Evolutionary conservation across 2,888 invertebrate species (phyloP), one percentile per base, ranked within the genome.

Genomic region (Leptothorax acervorum): DNA sequence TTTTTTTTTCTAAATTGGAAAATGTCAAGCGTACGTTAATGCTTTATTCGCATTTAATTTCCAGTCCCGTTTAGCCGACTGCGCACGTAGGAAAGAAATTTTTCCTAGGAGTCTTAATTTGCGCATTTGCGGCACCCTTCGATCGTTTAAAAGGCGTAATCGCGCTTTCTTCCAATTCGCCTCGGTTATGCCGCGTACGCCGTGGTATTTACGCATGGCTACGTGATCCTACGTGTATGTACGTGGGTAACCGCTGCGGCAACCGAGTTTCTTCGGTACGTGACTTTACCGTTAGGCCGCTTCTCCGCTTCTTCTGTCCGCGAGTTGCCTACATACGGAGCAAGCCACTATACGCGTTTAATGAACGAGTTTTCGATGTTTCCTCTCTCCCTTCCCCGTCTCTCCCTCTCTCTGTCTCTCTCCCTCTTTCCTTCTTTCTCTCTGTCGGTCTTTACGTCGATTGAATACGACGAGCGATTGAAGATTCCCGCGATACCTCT

Each of bases 281-380:
- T 91, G 92, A 92, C 88, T 92, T 93, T 94, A 94, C 94, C 94
- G 94, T 94, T 94, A 94, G 88, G 85, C 90, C 88, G 87, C 86
- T 87, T 89, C 79, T 79, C 79, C 42, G 88, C 88, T 88, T 87
- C 89, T 91, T 88, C 90, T 91, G 90, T 87, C 88, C 87, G 85
- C 88, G 85, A 89, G 86, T 92, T 90, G 90, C 91, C 91, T 91
- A 91, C 88, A 91, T 91, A 90, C 91, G 86, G 79, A 70, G 65
- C 85, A 65, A 48, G 88, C 76, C 88, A 79, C 79, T 88, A 86
- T 87, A 86, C 85, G 79, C 84, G 84, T 89, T 90, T 91, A 89
- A 91, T 89, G 91, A 89, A 91, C 90, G 90, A 86, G 86, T 90
- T 90, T 89, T 85, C 90, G 88, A 85, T 85, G 89, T 86, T 82